phyloP scores from a whole-genome alignment of 2,113 vertebrate species.

The Myxocyprinus asiaticus region DNA sequence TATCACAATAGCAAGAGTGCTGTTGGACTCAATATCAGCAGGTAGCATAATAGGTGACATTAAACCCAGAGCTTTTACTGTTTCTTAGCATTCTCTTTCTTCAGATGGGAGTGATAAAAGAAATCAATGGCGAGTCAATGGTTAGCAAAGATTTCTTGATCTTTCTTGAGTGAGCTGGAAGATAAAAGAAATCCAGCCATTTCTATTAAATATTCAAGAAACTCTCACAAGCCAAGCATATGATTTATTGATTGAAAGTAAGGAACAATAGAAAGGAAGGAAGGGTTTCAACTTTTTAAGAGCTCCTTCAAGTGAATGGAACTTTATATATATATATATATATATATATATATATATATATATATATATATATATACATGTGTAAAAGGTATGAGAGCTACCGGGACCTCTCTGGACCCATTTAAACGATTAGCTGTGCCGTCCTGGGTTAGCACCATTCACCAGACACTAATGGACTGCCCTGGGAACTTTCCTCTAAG shows the following conservation, averaged over 20 bases:
- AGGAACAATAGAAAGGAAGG: constrained; percentile 65
- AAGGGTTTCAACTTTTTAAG: constrained; percentile 59
- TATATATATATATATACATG: no score
- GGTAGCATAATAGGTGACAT: no score
- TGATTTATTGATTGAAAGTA: constrained; percentile 77
- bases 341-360: constrained; percentile 24
- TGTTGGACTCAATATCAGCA: no score
- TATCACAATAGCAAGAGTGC: no score
- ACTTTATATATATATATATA: constrained; percentile 41
- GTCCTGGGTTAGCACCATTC: constrained; percentile 63
- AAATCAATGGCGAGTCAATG: constrained; percentile 63
- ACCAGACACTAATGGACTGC: constrained; percentile 68
- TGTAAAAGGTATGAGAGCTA: constrained; percentile 26
- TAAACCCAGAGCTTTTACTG: no score
- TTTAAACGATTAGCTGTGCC: constrained; percentile 56
- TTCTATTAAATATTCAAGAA: constrained; percentile 76
- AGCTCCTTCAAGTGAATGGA: constrained; percentile 57
- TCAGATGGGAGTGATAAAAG: constrained; percentile 66
- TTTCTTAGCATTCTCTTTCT: not conserved
- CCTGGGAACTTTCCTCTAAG: constrained; percentile 57
- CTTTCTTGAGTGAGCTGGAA: constrained; percentile 59
- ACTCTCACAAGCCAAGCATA: constrained; percentile 56
- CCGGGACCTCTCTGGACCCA: constrained; percentile 56
- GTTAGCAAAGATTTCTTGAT: constrained; percentile 58
- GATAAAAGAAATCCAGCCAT: constrained; percentile 71